Conservation (phyloP, 2,888 invertebrate genomes). For the Phengaris alcon region DNA sequence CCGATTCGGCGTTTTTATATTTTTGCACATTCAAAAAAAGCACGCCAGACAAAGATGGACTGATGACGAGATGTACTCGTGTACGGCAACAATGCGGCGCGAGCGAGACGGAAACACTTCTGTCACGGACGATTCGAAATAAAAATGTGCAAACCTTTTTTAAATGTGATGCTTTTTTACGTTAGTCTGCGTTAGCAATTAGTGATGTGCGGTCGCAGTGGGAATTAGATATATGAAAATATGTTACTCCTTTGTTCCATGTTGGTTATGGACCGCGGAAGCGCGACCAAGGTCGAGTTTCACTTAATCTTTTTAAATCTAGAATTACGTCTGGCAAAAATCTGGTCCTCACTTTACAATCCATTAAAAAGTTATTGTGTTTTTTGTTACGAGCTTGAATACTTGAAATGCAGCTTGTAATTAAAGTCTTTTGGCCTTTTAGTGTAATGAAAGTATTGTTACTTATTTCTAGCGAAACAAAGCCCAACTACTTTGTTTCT, state of each 20-base stretch:
- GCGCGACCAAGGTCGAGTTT: conserved; percentile 58
- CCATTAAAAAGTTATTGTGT: conserved; percentile 49
- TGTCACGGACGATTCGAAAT: conserved; percentile 72
- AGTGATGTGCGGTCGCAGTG: conserved; percentile 73
- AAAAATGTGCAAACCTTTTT: conserved; percentile 77
- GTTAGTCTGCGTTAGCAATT: conserved; percentile 79
- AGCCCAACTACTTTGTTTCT: conserved; percentile 31
- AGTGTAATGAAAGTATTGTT: conserved; percentile 42
- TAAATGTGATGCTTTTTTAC: conserved; percentile 77
- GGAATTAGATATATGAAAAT: conserved; percentile 70
- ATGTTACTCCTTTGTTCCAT: conserved; percentile 54
- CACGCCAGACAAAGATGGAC: conserved; percentile 76
- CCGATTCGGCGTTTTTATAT: conserved; percentile 77
- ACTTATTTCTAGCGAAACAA: conserved; percentile 38
- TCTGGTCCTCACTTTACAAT: conserved; percentile 53
- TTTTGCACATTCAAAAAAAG: conserved; percentile 78
- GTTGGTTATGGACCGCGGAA: conserved; percentile 56
- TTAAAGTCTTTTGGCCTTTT: conserved; percentile 40
- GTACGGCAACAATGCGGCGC: conserved; percentile 63
- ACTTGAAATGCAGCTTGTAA: conserved; percentile 52
- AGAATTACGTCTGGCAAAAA: conserved; percentile 49
- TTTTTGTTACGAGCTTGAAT: conserved; percentile 53
- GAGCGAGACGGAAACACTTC: conserved; percentile 69
- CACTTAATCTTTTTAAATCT: conserved; percentile 41
- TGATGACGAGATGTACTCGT: conserved; percentile 65